Evolutionary conservation across 2,888 invertebrate species (phyloP).

Genomic region (Diaprepes abbreviatus): DNA sequence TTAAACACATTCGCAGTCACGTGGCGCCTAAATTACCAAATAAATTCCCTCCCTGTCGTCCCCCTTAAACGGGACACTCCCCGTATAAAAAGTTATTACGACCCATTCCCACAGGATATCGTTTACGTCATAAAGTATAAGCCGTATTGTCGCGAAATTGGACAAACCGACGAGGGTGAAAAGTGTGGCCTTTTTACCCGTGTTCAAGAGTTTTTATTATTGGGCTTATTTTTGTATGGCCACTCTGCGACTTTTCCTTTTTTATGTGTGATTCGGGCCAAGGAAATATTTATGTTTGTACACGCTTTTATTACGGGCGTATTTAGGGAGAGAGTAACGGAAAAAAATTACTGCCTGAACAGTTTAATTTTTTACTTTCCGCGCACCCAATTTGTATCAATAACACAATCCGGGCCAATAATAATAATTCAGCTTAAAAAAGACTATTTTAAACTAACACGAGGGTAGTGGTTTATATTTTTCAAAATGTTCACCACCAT

Average conservation of each 20-base stretch:
- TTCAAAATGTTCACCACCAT: no score
- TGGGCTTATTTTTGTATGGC: not conserved
- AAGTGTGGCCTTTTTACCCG: not conserved
- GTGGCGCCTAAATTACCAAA: conserved; percentile 2
- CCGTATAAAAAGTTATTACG: conserved; percentile 20
- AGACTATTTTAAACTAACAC: no score
- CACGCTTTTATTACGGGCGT: not conserved
- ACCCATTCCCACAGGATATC: not conserved
- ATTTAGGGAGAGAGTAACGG: no score
- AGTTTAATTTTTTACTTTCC: no score
- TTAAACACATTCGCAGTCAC: conserved; percentile 5
- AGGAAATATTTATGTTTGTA: not conserved
- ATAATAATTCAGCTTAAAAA: no score
- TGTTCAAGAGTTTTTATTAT: conserved; percentile 2
- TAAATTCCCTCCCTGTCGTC: conserved; percentile 2
- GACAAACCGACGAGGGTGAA: not conserved
- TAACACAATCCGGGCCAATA: no score
- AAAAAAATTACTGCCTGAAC: no score
- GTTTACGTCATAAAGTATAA: conserved; percentile 21
- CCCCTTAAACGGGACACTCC: not conserved
- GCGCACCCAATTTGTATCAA: no score
- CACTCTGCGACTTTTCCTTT: not conserved
- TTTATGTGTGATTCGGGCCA: not conserved
- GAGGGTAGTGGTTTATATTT: no score
- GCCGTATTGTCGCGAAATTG: conserved; percentile 18